Evolutionary conservation across 2,888 invertebrate species (phyloP).

Genomic region (Subacronicta megacephala): DNA sequence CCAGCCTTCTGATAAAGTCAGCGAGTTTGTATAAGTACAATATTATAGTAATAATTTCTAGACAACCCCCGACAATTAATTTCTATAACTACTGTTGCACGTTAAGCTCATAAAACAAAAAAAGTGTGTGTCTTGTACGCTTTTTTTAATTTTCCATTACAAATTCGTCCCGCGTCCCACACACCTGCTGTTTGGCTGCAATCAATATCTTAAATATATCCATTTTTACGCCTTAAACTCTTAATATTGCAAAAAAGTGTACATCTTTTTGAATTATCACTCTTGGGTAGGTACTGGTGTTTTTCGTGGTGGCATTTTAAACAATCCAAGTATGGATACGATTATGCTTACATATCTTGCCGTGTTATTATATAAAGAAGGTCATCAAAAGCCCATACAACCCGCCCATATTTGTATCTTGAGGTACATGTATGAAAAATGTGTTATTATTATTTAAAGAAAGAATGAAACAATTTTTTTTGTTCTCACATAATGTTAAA

Average conservation of each 20-base stretch:
- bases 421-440: no score
- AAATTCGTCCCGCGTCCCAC: constrained; percentile 58
- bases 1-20: no score
- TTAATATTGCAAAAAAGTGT: constrained; percentile 40
- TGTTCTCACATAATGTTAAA: no score
- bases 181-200: constrained; percentile 67
- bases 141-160: constrained; percentile 52
- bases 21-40: no score
- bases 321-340: neutral
- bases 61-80: constrained; percentile 41
- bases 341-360: no score
- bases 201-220: constrained; percentile 73
- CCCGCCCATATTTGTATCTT: no score
- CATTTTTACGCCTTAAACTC: constrained; percentile 57
- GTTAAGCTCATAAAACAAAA: constrained; percentile 38
- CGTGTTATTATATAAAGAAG: neutral
- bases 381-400: no score
- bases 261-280: constrained; percentile 13
- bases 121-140: constrained; percentile 21
- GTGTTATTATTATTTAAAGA: no score
- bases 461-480: no score
- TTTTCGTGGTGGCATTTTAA: neutral
- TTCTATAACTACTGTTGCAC: constrained; percentile 36
- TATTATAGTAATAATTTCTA: constrained; percentile 29
- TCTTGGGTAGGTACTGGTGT: neutral